Evolutionary conservation across 2,113 vertebrate genomes (phyloP).

Genomic region (Sturnus vulgaris): DNA sequence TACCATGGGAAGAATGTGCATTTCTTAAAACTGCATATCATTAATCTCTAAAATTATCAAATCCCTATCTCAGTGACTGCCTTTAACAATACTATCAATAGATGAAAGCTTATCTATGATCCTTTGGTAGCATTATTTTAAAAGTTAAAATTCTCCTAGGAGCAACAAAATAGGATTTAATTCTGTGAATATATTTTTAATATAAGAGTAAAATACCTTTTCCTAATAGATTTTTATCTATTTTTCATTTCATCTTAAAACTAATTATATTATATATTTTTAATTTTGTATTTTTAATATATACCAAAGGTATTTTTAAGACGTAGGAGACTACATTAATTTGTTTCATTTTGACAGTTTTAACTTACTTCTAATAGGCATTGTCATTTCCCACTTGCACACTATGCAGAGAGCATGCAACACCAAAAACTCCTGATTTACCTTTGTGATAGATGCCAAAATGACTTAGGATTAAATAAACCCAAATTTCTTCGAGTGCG

Average conservation of each 20-base stretch:
- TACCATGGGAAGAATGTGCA: background rate
- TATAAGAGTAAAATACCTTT: background rate
- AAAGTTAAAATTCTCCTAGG: background rate
- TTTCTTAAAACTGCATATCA: background rate
- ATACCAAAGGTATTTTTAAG: background rate
- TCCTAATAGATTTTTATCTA: background rate
- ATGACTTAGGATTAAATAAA: slow-evolving; percentile 44
- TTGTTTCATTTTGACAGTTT: background rate
- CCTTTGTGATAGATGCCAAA: slow-evolving; percentile 57
- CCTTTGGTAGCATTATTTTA: background rate
- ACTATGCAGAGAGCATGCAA: background rate
- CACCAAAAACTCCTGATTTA: slow-evolving; percentile 62
- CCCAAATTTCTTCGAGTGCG: background rate
- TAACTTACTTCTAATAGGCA: background rate
- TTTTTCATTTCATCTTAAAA: background rate
- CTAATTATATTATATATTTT: background rate
- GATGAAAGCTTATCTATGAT: background rate
- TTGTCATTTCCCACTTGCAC: background rate
- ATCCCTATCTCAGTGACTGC: background rate
- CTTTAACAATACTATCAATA: background rate
- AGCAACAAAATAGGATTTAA: background rate
- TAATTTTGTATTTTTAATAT: background rate
- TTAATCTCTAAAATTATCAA: background rate
- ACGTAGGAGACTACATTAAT: background rate
- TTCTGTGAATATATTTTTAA: background rate